Evolutionary conservation across 2,888 invertebrate species (phyloP), one percentile per base, ranked within the genome.

Genomic region (Orthosia incerta): DNA sequence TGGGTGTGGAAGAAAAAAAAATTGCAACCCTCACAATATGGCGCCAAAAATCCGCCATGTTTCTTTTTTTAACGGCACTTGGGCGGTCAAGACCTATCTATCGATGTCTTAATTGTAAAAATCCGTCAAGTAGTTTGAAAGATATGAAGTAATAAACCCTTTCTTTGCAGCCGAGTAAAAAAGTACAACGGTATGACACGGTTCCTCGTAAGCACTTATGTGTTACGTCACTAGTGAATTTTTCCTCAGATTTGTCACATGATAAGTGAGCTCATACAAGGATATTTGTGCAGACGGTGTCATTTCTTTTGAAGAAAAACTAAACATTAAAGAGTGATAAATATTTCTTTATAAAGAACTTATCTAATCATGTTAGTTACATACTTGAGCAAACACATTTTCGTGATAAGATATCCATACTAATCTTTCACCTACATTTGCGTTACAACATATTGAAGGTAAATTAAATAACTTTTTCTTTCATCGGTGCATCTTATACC

Each of bases 351-450:
- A 87, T 86, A 85, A 87, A 84, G 80, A 79, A 78, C 71, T 81
- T 90, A 92, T 92, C 92, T 92, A 82, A 92, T 93, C 93, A 71
- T 61, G 71, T 74, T 78, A 82, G 72, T 77, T 81, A 86, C 85
- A 84, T 85, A 85, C 83, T 86, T 83, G 76, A 85, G 88, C 82
- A 86, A 88, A 88, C 87, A 84, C 84, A 89, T 89, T 89, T 86
- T 86, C 65, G 67, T 82, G 93, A 93, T 93, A 92, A 91, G 89
- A 87, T 92, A 91, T 86, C 46, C 82, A 79, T 87, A 82, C 57
- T 87, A 87, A 88, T 88, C 86, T 74, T 88, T 91, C 87, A 90
- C 90, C 90, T 90, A 92, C 78, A 90, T 92, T 88, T 87, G 75
- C 66, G 59, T 65, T 76, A 83, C 74, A 77, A 78, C 68, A 82